Base-by-base conservation (phyloP, 2,113 vertebrate genomes). In the Lophochroa leadbeateri region DNA sequence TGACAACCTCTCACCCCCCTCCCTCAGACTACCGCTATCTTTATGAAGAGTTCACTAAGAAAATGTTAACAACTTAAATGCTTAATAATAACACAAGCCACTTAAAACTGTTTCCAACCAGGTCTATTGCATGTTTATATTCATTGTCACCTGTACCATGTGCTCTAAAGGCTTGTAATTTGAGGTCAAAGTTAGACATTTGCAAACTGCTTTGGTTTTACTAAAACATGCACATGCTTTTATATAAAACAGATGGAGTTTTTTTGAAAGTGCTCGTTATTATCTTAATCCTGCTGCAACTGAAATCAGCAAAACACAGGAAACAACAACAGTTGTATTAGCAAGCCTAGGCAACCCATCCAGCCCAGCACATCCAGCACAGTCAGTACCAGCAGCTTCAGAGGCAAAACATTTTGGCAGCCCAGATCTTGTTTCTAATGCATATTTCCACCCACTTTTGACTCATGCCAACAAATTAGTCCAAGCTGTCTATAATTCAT, bases 281-380 rank as follows among this genome's bases (percentile, higher is more conserved):
- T 41, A 23, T 41, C 39, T 61, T 65, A 70, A 35, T 78, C 70
- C 49, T 91, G 15, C 60, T 47, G 23, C 69, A 70, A 29, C 18
- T 25, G 14, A 88, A 86, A 31, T 55, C 50, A 82, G 33, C 27
- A 65, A 70, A 81, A 29, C 14, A 15, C 20, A 70, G 64, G 20
- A 52, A 82, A 65, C 8, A 5, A 44, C 24, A 65, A 29, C 6
- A 33, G 27, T 11, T 8, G 2, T 2, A n/a, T 31, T 10, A 24
- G 18, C 35, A 58, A 72, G 23, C 50, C 35, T 20, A 60, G 35
- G 27, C 17, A 64, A 68, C 6, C 33, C 68, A 57, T 5, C 18
- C 53, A 70, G 27, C 24, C 41, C 0, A 0, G 44, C 29, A 58
- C 13, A 68, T 53, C 49, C 63, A 55, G 24, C 47, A 3, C 0